Conservation (phyloP, 2,888 invertebrate genomes). For the Leptopilina syphax region DNA sequence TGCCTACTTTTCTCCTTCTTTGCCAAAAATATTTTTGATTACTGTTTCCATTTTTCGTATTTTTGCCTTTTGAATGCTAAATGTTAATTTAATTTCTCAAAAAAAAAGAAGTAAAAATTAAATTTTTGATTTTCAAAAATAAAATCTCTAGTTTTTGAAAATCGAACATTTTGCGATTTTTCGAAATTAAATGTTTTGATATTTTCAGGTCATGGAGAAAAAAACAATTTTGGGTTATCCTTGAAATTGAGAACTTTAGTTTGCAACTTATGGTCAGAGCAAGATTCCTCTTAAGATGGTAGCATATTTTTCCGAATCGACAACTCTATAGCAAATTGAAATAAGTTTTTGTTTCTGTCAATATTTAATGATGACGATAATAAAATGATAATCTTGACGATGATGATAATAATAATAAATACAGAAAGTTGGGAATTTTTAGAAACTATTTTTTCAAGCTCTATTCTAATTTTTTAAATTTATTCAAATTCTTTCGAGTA, state of each 20-base stretch:
- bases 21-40: background rate
- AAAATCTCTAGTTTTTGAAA: no score
- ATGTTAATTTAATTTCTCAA: no score
- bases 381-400: no score
- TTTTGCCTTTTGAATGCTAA: no score
- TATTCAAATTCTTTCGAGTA: no score
- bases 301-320: conserved; percentile 10
- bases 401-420: no score
- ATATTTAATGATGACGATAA: no score
- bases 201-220: conserved; percentile 28
- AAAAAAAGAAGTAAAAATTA: background rate
- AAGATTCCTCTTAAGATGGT: conserved; percentile 28
- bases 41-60: no score
- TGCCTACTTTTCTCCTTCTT: background rate
- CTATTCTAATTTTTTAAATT: no score
- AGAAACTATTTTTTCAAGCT: no score
- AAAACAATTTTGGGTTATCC: conserved; percentile 27
- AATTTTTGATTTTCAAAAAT: background rate
- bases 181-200: conserved; percentile 12
- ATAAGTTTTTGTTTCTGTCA: background rate
- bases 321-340: background rate
- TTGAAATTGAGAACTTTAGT: conserved; percentile 29
- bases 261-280: conserved; percentile 25
- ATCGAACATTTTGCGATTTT: no score
- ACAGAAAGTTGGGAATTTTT: no score